Conservation (phyloP, 2,797 vertebrate species). For the Orestias chungarensis region DNA sequence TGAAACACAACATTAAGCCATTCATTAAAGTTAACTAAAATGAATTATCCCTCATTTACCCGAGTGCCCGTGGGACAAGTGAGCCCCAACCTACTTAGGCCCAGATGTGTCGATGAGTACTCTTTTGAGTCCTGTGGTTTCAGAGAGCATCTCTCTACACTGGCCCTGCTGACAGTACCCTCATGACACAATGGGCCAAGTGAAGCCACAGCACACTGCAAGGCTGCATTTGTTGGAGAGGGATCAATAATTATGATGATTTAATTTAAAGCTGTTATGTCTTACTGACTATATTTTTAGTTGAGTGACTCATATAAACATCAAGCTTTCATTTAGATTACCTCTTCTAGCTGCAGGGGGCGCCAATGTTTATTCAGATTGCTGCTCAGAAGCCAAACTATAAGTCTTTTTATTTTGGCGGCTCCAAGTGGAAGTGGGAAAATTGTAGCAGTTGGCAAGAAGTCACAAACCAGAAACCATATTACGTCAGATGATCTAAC, state of each 20-base stretch:
- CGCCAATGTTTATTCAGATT: slow-evolving; percentile 14
- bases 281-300: slow-evolving; percentile 14
- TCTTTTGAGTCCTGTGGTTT: slow-evolving; percentile 66
- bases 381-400: slow-evolving; percentile 32
- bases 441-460: slow-evolving; percentile 59
- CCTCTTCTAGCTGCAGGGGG: slow-evolving; percentile 44
- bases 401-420: slow-evolving; percentile 53
- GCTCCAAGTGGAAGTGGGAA: slow-evolving; percentile 60
- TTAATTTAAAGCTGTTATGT: slow-evolving; percentile 36
- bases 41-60: slow-evolving; percentile 82
- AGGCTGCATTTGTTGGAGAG: slow-evolving; percentile 36
- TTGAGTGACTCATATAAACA: slow-evolving; percentile 22
- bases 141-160: slow-evolving; percentile 61
- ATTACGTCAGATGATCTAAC: slow-evolving; percentile 65
- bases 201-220: slow-evolving; percentile 33
- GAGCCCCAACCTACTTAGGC: slow-evolving; percentile 77
- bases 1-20: slow-evolving; percentile 81
- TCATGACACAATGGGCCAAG: slow-evolving; percentile 52
- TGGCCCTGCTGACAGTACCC: slow-evolving; percentile 51
- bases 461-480: slow-evolving; percentile 63
- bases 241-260: slow-evolving; percentile 29
- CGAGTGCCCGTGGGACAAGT: slow-evolving; percentile 64
- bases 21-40: slow-evolving; percentile 84
- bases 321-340: slow-evolving; percentile 17
- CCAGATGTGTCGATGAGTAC: slow-evolving; percentile 84